Base-by-base conservation (phyloP, 2,888 invertebrate species). In the Volucella zonaria region DNA sequence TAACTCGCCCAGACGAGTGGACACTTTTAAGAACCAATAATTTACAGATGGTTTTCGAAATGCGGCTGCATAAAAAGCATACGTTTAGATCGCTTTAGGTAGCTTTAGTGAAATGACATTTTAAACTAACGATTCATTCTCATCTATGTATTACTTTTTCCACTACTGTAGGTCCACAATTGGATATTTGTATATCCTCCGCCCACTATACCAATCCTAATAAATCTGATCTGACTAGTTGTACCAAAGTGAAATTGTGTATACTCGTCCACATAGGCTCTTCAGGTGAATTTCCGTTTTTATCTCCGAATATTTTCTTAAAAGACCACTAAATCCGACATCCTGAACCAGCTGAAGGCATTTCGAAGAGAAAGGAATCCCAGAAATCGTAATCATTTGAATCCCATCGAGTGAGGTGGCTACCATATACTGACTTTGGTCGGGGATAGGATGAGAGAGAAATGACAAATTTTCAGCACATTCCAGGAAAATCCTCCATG, bases 271-370 rank as follows among this genome's bases (percentile, higher is more conserved):
- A 59, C 31, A 14, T 40, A 70, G 47, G 52, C 52, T 14, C 64
- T 70, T 66, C 64, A 66, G 64, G 54, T 77, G 61, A 61, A 77
- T 45, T 77, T 76, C 49, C 56, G 56, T 58, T 51, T 71, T 66
- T 81, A 62, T 62, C 73, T 73, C 73, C 51, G 73, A 78, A 82
- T 82, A 78, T 82, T 82, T 68, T 62, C 73, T 67, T 73, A 61
- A 78, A 78, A 11, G 40, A 52, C 71, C 43, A 61, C 71, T 38
- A 67, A 73, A 62, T 59, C 71, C 78, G 78, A 51, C 78, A 56
- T 73, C 51, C 76, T 66, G 47, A 62, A 52, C 43, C 14, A 52
- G 47, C 52, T 64, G 11, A 43, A 66, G 45, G 66, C 56, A 58
- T 23, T 31, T 47, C 31, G 49, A 14, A 49, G 71, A 42, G 15